phyloP scores from a whole-genome alignment of 2,797 vertebrate genomes.

The Tolypeutes matacus region DNA sequence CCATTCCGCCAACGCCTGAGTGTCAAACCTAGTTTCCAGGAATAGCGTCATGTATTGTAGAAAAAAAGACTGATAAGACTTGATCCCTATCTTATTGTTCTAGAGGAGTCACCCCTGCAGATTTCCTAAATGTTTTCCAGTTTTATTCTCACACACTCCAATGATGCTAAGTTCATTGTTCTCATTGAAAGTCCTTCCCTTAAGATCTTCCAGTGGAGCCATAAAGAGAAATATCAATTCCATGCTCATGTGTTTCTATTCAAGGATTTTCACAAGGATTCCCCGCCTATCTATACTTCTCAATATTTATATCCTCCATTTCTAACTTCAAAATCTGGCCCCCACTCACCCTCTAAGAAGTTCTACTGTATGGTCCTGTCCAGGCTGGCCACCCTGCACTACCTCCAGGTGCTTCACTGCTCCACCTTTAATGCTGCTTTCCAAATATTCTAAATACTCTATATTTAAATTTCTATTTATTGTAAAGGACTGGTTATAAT shows the following conservation, averaged over 20 bases:
- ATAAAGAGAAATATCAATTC: neutral
- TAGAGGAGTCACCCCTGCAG: neutral
- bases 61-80: neutral
- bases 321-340: neutral
- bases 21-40: neutral
- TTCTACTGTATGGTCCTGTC: neutral
- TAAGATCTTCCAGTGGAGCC: neutral
- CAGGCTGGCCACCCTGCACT: neutral
- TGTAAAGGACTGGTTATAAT: neutral
- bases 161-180: neutral
- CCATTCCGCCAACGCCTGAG: neutral
- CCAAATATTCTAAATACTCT: neutral
- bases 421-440: neutral
- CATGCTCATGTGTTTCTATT: neutral
- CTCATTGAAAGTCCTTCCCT: slow-evolving; percentile 1
- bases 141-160: neutral
- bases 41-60: neutral
- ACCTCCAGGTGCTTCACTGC: neutral
- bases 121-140: slow-evolving; percentile 22
- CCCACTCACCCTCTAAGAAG: neutral
- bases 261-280: neutral
- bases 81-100: neutral
- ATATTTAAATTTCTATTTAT: neutral
- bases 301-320: neutral
- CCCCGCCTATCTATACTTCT: neutral